Evolutionary conservation across 2,797 vertebrate species (phyloP).

Genomic region (Cyprinella venusta): DNA sequence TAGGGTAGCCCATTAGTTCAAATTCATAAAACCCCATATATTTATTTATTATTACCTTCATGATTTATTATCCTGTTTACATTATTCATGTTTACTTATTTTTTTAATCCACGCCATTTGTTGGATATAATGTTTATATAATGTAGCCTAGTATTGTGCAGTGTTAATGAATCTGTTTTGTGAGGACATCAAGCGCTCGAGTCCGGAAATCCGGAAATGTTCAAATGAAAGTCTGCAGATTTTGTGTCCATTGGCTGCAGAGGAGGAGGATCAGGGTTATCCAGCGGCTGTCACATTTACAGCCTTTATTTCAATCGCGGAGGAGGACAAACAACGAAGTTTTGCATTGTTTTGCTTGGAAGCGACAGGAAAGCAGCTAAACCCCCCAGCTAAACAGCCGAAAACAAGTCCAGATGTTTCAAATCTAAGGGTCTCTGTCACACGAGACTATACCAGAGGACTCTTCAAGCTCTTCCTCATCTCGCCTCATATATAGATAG

Average conservation of each 20-base stretch:
- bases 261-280: constrained; percentile 59
- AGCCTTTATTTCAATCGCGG: neutral
- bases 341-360: constrained; percentile 16
- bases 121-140: neutral
- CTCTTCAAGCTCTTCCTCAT: constrained; percentile 13
- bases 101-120: neutral
- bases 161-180: neutral
- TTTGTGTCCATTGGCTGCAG: neutral
- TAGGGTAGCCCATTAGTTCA: neutral
- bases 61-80: neutral
- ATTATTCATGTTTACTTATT: neutral
- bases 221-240: constrained; percentile 65
- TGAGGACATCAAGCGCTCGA: constrained; percentile 63
- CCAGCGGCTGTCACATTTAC: neutral
- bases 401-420: constrained; percentile 75
- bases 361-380: neutral
- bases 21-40: neutral
- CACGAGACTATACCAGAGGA: neutral
- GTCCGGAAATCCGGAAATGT: constrained; percentile 70
- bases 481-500: too few species aligned
- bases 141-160: neutral
- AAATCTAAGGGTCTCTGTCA: constrained; percentile 64
- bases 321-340: neutral
- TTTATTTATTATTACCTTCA: neutral
- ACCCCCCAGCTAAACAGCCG: neutral